Evolutionary conservation across 2,888 invertebrate genomes (phyloP).

Genomic region (Melinopterus prodromus): DNA sequence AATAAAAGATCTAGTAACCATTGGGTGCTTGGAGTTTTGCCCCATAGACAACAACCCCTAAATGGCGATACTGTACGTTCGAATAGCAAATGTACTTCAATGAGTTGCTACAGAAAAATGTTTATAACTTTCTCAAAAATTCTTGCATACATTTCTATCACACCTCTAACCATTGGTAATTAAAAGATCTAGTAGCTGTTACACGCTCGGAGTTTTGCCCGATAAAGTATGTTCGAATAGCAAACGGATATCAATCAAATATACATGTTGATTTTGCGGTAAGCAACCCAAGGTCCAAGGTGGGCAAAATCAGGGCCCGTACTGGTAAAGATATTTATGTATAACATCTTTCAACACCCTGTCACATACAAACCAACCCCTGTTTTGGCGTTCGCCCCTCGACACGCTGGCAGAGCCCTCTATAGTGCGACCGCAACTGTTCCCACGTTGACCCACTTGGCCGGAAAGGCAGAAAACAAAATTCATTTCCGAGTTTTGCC

Average conservation of each 20-base stretch:
- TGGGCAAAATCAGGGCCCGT: background rate
- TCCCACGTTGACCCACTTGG: background rate
- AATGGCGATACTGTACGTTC: too few relatives aligned
- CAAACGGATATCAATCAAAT: background rate
- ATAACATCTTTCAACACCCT: background rate
- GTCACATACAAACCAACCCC: background rate
- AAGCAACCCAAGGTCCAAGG: background rate
- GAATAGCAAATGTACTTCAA: background rate
- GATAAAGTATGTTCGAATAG: background rate
- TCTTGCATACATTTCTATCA: too few relatives aligned
- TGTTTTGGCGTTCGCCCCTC: background rate
- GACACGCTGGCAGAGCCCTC: background rate
- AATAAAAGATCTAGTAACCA: too few relatives aligned
- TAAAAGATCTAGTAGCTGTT: too few relatives aligned
- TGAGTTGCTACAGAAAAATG: too few relatives aligned
- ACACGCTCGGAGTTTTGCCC: too few relatives aligned
- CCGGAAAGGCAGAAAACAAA: constrained; percentile 4
- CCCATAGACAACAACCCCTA: too few relatives aligned
- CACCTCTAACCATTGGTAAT: too few relatives aligned
- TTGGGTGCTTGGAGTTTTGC: too few relatives aligned
- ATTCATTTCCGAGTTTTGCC: constrained; percentile 4
- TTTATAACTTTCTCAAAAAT: too few relatives aligned
- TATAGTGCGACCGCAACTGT: background rate
- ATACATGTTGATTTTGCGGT: background rate
- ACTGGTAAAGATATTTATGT: background rate